Conservation (phyloP, 2,797 vertebrate genomes). For the Cynopterus sphinx region DNA sequence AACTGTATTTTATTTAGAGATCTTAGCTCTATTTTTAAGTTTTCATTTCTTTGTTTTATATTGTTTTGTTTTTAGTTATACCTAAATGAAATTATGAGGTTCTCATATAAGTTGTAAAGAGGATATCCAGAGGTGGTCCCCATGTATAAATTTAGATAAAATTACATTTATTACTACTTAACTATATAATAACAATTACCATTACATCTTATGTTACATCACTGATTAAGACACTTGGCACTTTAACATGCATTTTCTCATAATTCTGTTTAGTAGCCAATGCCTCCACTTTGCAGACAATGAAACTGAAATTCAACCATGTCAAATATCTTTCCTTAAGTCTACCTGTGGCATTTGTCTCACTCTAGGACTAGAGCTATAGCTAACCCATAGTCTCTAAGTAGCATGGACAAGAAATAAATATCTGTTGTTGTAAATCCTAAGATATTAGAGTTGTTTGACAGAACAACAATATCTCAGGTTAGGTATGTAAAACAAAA, state of each 20-base stretch:
- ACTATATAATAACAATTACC: neutral
- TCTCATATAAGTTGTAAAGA: neutral
- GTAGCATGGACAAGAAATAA: neutral
- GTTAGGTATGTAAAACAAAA: neutral
- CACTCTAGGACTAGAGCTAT: neutral
- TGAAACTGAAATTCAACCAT: neutral
- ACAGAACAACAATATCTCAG: neutral
- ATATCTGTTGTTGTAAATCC: neutral
- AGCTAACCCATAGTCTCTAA: neutral
- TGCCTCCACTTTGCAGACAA: neutral
- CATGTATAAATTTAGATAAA: neutral
- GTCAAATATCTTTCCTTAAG: neutral
- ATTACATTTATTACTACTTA: neutral
- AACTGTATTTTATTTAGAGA: neutral
- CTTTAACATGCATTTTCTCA: neutral
- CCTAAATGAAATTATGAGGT: neutral
- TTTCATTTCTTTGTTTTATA: neutral
- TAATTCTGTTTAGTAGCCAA: neutral
- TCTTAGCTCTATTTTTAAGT: neutral
- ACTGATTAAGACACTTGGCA: neutral
- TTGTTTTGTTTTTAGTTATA: neutral
- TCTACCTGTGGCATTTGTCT: neutral
- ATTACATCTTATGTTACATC: neutral
- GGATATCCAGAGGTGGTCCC: neutral
- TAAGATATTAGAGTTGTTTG: neutral